phyloP scores from a whole-genome alignment of 1,140 invertebrate species.

The Physella acuta region DNA sequence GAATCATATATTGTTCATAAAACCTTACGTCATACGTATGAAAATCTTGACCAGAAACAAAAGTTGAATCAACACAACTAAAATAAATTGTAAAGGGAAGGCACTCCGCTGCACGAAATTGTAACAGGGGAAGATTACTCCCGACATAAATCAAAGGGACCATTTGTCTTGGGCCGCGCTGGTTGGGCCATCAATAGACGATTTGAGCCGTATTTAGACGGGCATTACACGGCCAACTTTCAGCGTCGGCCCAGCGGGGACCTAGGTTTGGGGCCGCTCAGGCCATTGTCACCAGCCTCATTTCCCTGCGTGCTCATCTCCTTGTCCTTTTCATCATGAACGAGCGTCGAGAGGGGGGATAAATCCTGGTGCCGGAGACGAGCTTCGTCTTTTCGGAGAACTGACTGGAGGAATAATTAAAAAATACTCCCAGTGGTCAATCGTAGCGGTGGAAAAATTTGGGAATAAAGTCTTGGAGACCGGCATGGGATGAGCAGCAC shows the following conservation, averaged over 20 bases:
- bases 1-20: too few species aligned
- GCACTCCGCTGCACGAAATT: too few species aligned
- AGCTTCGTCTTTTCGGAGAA: too few species aligned
- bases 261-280: not conserved
- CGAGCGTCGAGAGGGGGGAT: constrained; percentile 7
- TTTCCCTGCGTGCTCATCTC: constrained; percentile 15
- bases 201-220: constrained; percentile 26
- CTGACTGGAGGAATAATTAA: constrained; percentile 7
- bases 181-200: constrained; percentile 18
- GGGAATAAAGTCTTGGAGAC: too few species aligned
- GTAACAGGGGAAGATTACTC: constrained; percentile 10
- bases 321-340: not conserved
- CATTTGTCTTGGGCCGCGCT: constrained; percentile 19
- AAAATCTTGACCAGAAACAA: too few species aligned
- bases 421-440: constrained; percentile 11
- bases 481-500: too few species aligned
- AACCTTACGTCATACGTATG: too few species aligned
- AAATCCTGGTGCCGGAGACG: constrained; percentile 7
- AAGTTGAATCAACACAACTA: too few species aligned
- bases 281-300: constrained; percentile 1
- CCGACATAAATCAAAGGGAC: constrained; percentile 24
- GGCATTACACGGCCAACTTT: constrained; percentile 17
- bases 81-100: too few species aligned
- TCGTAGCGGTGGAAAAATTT: too few species aligned
- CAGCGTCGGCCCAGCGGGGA: not conserved